These are phyloP conservation scores for Caloenas nicobarica DNA, from an alignment of 2,113 vertebrate species.

Conservation along the genomic window DNA sequence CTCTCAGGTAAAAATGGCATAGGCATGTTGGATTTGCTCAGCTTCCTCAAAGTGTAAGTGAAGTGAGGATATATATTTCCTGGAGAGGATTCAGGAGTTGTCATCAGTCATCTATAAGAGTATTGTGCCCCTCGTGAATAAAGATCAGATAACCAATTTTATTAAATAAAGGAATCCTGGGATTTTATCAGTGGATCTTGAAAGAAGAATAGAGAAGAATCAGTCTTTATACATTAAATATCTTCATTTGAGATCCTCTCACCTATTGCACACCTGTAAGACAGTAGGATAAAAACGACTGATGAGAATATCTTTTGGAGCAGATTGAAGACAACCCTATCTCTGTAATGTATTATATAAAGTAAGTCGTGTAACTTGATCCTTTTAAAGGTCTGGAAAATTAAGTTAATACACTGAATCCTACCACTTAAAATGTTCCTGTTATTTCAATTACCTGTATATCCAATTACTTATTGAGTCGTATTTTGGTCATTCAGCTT, in stretches of 20 bases:
- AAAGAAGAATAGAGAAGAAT: not conserved
- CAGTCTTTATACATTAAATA: not conserved
- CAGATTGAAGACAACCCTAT: not conserved
- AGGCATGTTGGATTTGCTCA: not conserved
- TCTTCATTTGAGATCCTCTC: not conserved
- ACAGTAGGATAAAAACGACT: not conserved
- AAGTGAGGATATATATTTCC: not conserved
- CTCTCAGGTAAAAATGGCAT: not conserved
- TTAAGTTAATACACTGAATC: not conserved
- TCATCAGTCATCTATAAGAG: not conserved
- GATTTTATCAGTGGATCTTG: not conserved
- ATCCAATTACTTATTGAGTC: not conserved
- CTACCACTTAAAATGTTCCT: not conserved
- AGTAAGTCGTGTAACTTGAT: not conserved
- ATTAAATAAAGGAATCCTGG: not conserved
- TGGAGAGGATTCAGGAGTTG: not conserved
- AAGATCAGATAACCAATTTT: not conserved
- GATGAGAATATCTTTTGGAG: not conserved
- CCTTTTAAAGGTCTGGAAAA: slow-evolving; percentile 12
- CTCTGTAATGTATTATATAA: not conserved
- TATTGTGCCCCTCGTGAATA: not conserved
- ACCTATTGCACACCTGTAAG: not conserved
- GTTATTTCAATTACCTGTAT: slow-evolving; percentile 14
- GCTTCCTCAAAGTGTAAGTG: not conserved
- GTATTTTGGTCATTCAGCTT: not conserved